These are phyloP conservation scores for Drosophila punjabiensis DNA, from an alignment of 1,140 invertebrate genomes.

Conservation along the genomic window DNA sequence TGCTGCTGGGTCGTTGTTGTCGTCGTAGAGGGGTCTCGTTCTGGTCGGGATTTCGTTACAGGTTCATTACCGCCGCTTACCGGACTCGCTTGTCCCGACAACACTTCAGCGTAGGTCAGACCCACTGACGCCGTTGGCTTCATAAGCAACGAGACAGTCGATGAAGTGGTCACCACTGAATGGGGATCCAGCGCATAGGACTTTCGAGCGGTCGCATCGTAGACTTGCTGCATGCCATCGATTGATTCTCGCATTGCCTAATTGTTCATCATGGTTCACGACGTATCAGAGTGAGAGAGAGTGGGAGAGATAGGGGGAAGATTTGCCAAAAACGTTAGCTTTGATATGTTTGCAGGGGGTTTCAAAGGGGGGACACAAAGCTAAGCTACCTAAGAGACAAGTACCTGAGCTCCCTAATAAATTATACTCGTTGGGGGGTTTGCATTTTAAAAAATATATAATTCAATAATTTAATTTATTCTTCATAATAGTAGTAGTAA, in stretches of 20 bases:
- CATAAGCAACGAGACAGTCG: conserved; percentile 81
- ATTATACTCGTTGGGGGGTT: conserved; percentile 31
- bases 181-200: conserved; percentile 91
- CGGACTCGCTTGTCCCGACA: conserved; percentile 84
- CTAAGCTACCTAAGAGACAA: conserved; percentile 36
- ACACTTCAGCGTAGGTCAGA: conserved; percentile 86
- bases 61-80: conserved; percentile 78
- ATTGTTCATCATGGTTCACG: conserved; percentile 84
- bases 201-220: conserved; percentile 89
- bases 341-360: conserved; percentile 68
- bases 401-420: conserved; percentile 27
- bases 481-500: conserved; percentile 32
- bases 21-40: conserved; percentile 50
- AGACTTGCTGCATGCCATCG: conserved; percentile 88
- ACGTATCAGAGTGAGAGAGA: conserved; percentile 54
- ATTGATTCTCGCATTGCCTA: conserved; percentile 90
- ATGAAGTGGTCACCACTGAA: conserved; percentile 86
- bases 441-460: conserved; percentile 72
- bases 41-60: conserved; percentile 49
- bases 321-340: conserved; percentile 85
- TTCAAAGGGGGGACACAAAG: conserved; percentile 40
- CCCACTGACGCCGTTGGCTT: conserved; percentile 84
- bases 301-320: conserved; percentile 78
- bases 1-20: conserved; percentile 47
- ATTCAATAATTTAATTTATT: conserved; percentile 68